These are phyloP conservation scores for Pammene fasciana DNA, from an alignment of 2,888 invertebrate species.

Conservation along the genomic window DNA sequence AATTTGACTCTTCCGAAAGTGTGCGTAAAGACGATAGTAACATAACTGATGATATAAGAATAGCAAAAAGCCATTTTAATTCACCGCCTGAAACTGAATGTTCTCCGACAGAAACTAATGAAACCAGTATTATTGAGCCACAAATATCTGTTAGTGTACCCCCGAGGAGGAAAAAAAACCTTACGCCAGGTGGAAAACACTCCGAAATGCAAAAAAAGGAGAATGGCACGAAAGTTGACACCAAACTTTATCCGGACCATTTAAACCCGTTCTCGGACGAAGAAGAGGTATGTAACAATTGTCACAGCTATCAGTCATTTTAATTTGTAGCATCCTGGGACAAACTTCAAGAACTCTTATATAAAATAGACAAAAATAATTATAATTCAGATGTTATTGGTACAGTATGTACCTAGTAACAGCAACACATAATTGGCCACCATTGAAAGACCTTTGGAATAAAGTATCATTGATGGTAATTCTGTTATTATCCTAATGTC, in stretches of 20 bases:
- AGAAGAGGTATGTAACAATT: slow-evolving; percentile 59
- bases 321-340: no score
- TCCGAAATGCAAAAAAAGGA: slow-evolving; percentile 47
- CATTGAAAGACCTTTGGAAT: no score
- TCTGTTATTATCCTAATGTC: no score
- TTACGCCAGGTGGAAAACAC: slow-evolving; percentile 52
- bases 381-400: no score
- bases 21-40: slow-evolving; percentile 60
- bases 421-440: no score
- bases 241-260: slow-evolving; percentile 87
- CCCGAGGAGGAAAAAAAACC: slow-evolving; percentile 72
- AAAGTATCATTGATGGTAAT: no score
- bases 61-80: slow-evolving; percentile 60
- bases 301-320: neutral
- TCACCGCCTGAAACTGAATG: slow-evolving; percentile 46
- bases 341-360: no score
- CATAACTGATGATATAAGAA: slow-evolving; percentile 72
- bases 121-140: slow-evolving; percentile 53
- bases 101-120: slow-evolving; percentile 46
- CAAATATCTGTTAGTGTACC: slow-evolving; percentile 71
- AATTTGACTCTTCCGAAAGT: slow-evolving; percentile 45
- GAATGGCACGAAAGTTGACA: slow-evolving; percentile 45
- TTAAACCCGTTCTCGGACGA: slow-evolving; percentile 92
- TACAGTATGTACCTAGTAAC: no score
- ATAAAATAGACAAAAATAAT: no score